Conservation (phyloP, 2,113 vertebrate species). For the Sinosuthora webbiana region DNA sequence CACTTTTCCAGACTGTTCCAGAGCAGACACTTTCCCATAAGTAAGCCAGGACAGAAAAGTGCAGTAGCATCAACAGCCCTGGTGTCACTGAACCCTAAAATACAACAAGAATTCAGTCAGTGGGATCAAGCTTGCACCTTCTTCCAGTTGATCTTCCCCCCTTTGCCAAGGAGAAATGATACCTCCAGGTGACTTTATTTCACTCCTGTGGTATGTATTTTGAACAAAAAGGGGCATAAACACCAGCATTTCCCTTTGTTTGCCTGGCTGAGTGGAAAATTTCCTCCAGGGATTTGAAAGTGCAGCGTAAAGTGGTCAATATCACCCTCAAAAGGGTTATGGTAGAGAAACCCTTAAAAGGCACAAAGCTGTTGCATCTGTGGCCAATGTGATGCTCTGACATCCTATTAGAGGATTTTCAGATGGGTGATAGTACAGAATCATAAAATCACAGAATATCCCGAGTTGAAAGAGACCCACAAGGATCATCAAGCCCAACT, state of each 20-base stretch:
- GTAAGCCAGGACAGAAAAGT: neutral
- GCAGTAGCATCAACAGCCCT: neutral
- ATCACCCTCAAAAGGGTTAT: neutral
- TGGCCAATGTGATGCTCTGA: neutral
- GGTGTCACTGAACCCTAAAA: neutral
- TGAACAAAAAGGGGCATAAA: neutral
- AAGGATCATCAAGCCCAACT: rapidly evolving
- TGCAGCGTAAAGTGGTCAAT: neutral
- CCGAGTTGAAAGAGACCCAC: neutral
- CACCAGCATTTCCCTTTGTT: rapidly evolving
- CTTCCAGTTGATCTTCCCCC: neutral
- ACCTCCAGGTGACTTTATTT: neutral
- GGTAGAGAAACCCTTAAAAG: neutral
- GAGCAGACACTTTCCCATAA: neutral
- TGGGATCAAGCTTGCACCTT: neutral
- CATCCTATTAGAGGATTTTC: neutral
- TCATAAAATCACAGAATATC: neutral
- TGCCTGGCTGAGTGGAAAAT: neutral
- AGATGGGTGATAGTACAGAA: neutral
- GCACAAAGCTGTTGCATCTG: neutral
- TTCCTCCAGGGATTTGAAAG: neutral
- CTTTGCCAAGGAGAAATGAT: neutral
- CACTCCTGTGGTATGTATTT: neutral
- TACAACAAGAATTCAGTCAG: neutral
- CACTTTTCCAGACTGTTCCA: neutral